These are phyloP conservation scores for Pygmarrhopalites habei DNA, from an alignment of 1,140 invertebrate species.

Conservation along the genomic window DNA sequence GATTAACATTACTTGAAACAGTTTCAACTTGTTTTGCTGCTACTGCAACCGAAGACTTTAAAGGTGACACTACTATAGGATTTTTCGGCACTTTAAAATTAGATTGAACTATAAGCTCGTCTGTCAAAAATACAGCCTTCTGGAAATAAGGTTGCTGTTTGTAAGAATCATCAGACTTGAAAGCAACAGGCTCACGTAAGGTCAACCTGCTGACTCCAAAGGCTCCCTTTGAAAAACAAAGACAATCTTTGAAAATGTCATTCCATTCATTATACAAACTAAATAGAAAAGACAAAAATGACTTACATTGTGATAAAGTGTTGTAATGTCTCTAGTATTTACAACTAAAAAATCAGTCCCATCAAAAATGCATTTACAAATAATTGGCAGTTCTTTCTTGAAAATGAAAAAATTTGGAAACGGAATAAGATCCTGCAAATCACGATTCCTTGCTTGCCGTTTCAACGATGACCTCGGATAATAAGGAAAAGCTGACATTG, in stretches of 20 bases:
- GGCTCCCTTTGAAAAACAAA: constrained; percentile 16
- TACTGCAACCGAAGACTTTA: too few relatives aligned
- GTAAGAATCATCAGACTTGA: constrained; percentile 10
- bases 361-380: constrained; percentile 28
- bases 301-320: constrained; percentile 36
- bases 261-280: background rate
- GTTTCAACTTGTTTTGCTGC: too few relatives aligned
- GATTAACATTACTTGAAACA: too few relatives aligned
- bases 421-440: constrained; percentile 4
- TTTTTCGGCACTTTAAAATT: too few relatives aligned
- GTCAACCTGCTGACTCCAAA: constrained; percentile 28
- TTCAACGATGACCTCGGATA: background rate
- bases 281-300: background rate
- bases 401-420: constrained; percentile 30
- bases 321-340: constrained; percentile 26
- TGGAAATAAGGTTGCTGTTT: constrained; percentile 10
- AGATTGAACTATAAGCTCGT: background rate
- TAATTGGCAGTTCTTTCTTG: constrained; percentile 15
- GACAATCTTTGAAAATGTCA: background rate
- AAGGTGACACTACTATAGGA: too few relatives aligned
- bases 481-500: background rate
- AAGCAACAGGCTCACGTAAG: constrained; percentile 9
- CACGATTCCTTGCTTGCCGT: background rate
- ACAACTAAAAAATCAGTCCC: constrained; percentile 23
- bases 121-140: background rate